Evolutionary conservation across 2,888 invertebrate species (phyloP), one percentile per base, ranked within the genome.

Genomic region (Pristionchus exspectatus): DNA sequence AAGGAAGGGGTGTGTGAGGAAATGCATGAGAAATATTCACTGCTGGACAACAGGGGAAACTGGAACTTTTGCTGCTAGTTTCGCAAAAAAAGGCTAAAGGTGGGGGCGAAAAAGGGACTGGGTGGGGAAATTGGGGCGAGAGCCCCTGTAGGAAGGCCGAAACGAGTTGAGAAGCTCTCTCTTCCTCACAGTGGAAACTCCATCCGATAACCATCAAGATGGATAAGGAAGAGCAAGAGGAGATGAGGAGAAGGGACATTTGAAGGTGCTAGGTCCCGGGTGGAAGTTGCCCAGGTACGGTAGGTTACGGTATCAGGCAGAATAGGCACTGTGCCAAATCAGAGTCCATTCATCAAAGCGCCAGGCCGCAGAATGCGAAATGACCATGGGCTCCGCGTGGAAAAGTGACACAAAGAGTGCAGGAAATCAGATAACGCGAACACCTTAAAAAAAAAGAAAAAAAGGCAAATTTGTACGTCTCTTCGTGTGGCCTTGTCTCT

Each of bases 1-100:
- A 21, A 63, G 10, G 54, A 33, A 38, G n/a, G 59, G 56, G 59
- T 56, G 84, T 56, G 59, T 59, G 59, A 10, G 84, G 84, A 59
- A 81, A 81, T 81, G 81, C 81, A 81, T 81, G 81, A 54, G 81
- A n/a, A 81, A 81, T 74, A 33, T 81, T 50, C 24, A 24, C 38
- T 44, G 18, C 30, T 50, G 30, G 38, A 77, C 38, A 18, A 77
- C 38, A 18, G 24, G 0, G 18, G 33, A 59, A 56, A 33, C 84
- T 83, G 50, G 83, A 50, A 50, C 83, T 83, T 84, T 44, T 69
- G 66, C 21, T 66, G 30, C 69, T 87, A 30, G 16, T 38, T 30
- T n/a, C n/a, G 27, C 44, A 33, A 38, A 59, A 27, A 59, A 30
- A 50, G 14, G 85, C 33, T 4, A 24, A 59, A 59, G 24, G 18